phyloP scores from a whole-genome alignment of 2,797 vertebrate genomes.

The Epinephelus coioides region DNA sequence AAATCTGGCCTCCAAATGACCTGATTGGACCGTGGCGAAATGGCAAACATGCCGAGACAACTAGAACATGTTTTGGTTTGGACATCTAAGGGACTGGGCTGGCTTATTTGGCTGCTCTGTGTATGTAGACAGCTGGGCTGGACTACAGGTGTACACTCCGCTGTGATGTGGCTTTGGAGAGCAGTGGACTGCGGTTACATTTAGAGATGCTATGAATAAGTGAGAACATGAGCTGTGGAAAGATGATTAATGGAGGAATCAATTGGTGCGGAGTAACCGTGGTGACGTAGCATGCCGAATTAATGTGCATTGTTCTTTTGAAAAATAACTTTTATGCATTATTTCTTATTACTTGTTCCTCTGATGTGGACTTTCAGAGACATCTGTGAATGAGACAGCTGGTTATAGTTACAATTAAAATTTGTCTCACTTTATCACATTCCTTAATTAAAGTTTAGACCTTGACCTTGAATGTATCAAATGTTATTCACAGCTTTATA shows the following conservation, averaged over 20 bases:
- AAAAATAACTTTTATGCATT: slow-evolving; percentile 13
- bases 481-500: slow-evolving; percentile 77
- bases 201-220: slow-evolving; percentile 69
- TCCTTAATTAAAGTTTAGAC: slow-evolving; percentile 70
- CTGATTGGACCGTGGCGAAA: slow-evolving; percentile 68
- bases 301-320: slow-evolving; percentile 4
- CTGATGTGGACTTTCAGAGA: slow-evolving; percentile 17
- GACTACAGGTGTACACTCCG: slow-evolving; percentile 78
- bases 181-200: slow-evolving; percentile 57
- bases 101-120: slow-evolving; percentile 71
- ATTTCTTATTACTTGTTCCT: slow-evolving; percentile 17
- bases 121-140: slow-evolving; percentile 83
- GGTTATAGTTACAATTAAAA: slow-evolving; percentile 59
- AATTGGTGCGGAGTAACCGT: slow-evolving; percentile 5
- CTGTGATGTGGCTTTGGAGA: slow-evolving; percentile 77
- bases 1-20: slow-evolving; percentile 85
- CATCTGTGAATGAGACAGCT: slow-evolving; percentile 54
- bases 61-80: slow-evolving; percentile 80
- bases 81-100: slow-evolving; percentile 75
- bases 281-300: slow-evolving; percentile 13
- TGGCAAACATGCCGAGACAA: slow-evolving; percentile 80
- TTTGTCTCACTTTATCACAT: slow-evolving; percentile 57
- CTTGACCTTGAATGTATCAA: slow-evolving; percentile 75
- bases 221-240: slow-evolving; percentile 64
- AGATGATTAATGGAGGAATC: slow-evolving; percentile 56